Evolutionary conservation across 2,888 invertebrate species (phyloP), one percentile per base, ranked within the genome.

Genomic region (Phortica okadai): DNA sequence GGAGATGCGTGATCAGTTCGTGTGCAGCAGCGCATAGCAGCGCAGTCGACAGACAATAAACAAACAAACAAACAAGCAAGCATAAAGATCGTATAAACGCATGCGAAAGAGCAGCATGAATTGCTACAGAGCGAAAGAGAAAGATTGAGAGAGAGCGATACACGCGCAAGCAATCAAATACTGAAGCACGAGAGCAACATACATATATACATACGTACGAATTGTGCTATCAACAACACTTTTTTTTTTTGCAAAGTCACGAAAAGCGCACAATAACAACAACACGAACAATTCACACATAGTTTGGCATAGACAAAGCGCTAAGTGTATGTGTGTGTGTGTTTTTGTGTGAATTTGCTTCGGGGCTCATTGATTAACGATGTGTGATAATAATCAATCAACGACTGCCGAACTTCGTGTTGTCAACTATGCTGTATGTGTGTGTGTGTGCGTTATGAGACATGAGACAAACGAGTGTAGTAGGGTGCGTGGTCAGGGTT

Each of bases 301-400:
- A 56, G 6, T n/a, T 11, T 56, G 16, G 16, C 6, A 14, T 25
- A 16, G 59, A 58, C 58, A 58, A 6, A 8, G 11, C 56, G 6
- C 56, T 56, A 16, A 14, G 56, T 56, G 8, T 59, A 16, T 59
- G 10, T 21, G 8, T 59, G 59, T 59, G 10, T 21, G 21, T 59
- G 21, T 16, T n/a, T 59, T 8, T 59, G 59, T 56, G 16, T 10
- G 21, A n/a, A 11, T 56, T 14, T 56, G 56, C 16, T 25, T 59
- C 21, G 21, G 33, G 33, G 3, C 25, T 4, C 25, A 70, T 70
- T 73, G 72, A 73, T 56, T 73, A 44, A 77, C 79, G 64, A 76
- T 78, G 79, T 80, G 81, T 79, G 80, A 80, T 86, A 82, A 82
- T 85, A 82, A 85, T 81, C 81, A 82, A 83, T 86, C 84, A 82